A percentile compares a stretch with the other conserved stretches of the same genome.
Evolutionary conservation across 2,888 invertebrate genomes (phyloP).

Genomic region (Macrophya annulata): DNA sequence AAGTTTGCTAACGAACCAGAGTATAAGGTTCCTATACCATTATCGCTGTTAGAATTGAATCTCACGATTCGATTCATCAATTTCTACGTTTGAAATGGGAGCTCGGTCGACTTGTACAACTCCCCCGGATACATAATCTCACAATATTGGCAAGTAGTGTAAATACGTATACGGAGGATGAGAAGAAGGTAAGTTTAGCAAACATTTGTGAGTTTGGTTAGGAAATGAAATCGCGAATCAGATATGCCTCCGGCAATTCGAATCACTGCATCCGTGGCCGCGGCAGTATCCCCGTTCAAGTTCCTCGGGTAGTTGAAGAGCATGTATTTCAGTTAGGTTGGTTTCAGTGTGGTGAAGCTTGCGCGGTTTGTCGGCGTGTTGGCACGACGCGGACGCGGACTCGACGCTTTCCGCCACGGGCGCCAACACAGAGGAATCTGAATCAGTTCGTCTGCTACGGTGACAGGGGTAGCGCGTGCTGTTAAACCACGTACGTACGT

Average conservation of each 20-base stretch:
- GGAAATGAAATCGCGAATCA: conserved; percentile 18
- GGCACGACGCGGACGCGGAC: conserved; percentile 21
- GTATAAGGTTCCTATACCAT: neutral
- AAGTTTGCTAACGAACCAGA: neutral
- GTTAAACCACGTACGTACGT: neutral
- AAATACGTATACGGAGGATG: too few species aligned
- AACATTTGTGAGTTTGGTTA: conserved; percentile 10
- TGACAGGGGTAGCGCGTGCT: conserved; percentile 50
- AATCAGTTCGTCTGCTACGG: conserved; percentile 53
- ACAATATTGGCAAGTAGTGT: too few species aligned
- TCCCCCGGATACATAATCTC: too few species aligned
- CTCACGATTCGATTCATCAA: neutral
- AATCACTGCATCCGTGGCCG: conserved; percentile 30
- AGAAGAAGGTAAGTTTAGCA: neutral
- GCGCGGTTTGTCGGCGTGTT: conserved; percentile 44
- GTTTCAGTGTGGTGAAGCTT: conserved; percentile 15
- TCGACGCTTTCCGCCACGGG: conserved; percentile 31
- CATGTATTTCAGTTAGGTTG: conserved; percentile 31
- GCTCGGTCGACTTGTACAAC: neutral
- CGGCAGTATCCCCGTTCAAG: conserved; percentile 1
- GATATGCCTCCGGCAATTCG: neutral
- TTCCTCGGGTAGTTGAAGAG: neutral
- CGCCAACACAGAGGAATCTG: conserved; percentile 50
- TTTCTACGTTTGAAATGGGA: neutral
- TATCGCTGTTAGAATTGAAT: neutral